Percentiles rank a stretch among this genome's conserved stretches.
phyloP scores from a whole-genome alignment of 2,888 invertebrate genomes.

The Thumatha senex region DNA sequence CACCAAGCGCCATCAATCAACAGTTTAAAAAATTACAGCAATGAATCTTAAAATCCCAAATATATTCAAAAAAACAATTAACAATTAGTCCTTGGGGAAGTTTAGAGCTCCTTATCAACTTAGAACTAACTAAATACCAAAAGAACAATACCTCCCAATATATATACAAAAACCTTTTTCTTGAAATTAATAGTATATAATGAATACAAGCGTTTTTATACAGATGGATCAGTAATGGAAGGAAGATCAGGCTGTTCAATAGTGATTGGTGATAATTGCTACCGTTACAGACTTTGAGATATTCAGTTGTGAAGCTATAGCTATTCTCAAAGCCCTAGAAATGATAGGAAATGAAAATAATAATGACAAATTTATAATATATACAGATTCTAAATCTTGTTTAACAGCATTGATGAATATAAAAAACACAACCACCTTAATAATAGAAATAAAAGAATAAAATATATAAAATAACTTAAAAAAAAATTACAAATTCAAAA shows the following conservation, averaged over 20 bases:
- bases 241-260: neutral
- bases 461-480: too few relatives aligned
- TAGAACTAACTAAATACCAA: too few relatives aligned
- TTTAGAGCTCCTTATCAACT: neutral
- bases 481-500: too few relatives aligned
- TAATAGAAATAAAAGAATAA: too few relatives aligned
- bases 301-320: neutral
- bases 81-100: neutral
- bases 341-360: neutral
- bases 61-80: too few relatives aligned
- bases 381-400: too few relatives aligned
- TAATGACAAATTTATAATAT: neutral
- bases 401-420: too few relatives aligned
- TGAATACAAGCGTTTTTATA: neutral
- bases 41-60: neutral
- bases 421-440: too few relatives aligned
- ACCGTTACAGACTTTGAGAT: neutral
- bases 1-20: too few relatives aligned
- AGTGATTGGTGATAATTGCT: neutral
- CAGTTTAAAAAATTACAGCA: too few relatives aligned
- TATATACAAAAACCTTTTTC: neutral
- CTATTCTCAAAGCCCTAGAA: neutral
- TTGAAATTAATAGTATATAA: neutral
- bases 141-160: neutral
- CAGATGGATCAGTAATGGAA: neutral